Percentiles rank a stretch among this genome's conserved stretches.
Evolutionary conservation across 2,113 vertebrate species (phyloP).

Genomic region (Micromys minutus): DNA sequence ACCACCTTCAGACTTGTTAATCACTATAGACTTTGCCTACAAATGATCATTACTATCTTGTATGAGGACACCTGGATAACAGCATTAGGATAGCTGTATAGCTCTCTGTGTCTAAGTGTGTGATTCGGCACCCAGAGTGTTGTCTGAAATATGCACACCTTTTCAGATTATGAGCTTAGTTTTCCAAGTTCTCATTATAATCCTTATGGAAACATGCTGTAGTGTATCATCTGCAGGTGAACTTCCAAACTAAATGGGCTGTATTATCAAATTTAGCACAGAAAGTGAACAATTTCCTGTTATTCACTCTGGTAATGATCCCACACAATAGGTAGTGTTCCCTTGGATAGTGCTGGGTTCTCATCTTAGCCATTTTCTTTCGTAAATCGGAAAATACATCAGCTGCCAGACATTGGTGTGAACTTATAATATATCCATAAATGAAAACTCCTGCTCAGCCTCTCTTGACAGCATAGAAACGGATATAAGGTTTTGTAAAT

Average conservation of each 20-base stretch:
- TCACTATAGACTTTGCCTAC: not conserved
- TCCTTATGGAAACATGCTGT: not conserved
- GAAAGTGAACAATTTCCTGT: conserved; percentile 43
- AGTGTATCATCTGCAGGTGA: not conserved
- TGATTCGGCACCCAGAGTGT: not conserved
- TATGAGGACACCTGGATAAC: not conserved
- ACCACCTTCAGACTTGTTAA: not conserved
- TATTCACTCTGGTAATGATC: conserved; percentile 65
- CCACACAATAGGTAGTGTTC: conserved; percentile 50
- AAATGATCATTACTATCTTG: not conserved
- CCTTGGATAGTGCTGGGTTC: not conserved
- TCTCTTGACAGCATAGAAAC: conserved; percentile 61
- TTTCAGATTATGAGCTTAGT: conserved; percentile 11
- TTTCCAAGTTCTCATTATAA: not conserved
- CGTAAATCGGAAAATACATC: conserved; percentile 62
- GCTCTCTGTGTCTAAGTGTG: not conserved
- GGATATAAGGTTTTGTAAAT: conserved; percentile 63
- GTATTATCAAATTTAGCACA: conserved; percentile 61
- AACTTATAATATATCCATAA: conserved; percentile 57
- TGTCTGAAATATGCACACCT: not conserved
- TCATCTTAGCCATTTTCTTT: conserved; percentile 53
- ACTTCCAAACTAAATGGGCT: conserved; percentile 56
- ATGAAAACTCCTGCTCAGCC: conserved; percentile 46
- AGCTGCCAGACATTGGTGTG: not conserved
- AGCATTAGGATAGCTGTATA: not conserved